phyloP scores from a whole-genome alignment of 2,113 vertebrate species.

The Chloroceryle aenea region DNA sequence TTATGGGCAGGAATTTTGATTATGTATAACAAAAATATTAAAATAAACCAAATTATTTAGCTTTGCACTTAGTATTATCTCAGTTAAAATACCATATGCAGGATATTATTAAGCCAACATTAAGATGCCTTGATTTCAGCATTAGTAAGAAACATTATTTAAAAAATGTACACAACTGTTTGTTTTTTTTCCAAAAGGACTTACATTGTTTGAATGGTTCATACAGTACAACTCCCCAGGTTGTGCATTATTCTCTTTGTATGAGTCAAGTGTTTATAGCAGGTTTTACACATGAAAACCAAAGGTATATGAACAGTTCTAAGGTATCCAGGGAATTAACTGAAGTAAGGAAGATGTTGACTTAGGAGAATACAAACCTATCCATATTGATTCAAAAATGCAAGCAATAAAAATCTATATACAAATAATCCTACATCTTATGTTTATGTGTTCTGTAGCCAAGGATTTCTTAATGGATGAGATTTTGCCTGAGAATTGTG shows the following conservation, averaged over 20 bases:
- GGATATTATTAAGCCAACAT: background rate
- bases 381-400: background rate
- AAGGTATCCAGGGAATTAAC: background rate
- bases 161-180: background rate
- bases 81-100: background rate
- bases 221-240: background rate
- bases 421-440: background rate
- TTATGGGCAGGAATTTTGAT: background rate
- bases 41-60: background rate
- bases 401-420: background rate
- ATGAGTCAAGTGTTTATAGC: background rate
- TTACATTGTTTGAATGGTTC: background rate
- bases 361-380: background rate
- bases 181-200: background rate
- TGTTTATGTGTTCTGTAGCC: background rate
- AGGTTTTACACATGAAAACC: background rate
- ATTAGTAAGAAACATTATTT: background rate
- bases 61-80: background rate
- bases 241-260: background rate
- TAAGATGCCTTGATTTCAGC: background rate
- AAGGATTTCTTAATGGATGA: background rate
- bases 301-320: background rate
- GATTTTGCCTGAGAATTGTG: background rate
- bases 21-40: background rate
- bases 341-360: background rate